Conservation (phyloP, 2,113 vertebrate genomes). For the Butorides virescens region DNA sequence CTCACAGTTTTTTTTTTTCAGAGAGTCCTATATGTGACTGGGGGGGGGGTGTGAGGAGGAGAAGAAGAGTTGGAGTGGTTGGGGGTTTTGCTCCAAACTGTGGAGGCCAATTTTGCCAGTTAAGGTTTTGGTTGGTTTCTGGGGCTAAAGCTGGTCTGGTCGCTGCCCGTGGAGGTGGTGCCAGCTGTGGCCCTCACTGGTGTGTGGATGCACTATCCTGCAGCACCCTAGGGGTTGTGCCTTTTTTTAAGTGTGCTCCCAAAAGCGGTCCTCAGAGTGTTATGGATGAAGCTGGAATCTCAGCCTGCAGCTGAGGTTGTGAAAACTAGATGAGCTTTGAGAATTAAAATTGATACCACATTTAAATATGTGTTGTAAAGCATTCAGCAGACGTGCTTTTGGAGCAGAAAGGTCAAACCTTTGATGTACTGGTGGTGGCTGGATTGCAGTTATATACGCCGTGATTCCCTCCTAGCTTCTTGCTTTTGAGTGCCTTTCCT, state of each 20-base stretch:
- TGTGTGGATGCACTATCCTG: neutral
- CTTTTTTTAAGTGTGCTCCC: neutral
- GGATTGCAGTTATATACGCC: neutral
- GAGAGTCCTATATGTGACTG: fast-evolving
- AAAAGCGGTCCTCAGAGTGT: neutral
- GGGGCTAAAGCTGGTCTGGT: neutral
- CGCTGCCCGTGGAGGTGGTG: neutral
- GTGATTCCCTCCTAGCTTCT: neutral
- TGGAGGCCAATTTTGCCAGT: neutral
- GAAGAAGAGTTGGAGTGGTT: neutral
- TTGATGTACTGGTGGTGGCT: neutral
- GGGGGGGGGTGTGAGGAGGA: neutral
- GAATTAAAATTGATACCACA: neutral
- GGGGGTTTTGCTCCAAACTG: neutral
- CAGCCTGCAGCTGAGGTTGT: neutral
- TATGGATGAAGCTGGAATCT: neutral
- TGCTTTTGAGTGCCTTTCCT: neutral
- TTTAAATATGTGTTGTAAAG: neutral
- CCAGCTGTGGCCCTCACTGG: neutral
- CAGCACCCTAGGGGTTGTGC: neutral
- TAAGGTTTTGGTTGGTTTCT: neutral
- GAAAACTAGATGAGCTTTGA: neutral
- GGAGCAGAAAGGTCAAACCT: neutral
- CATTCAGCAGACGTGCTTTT: neutral
- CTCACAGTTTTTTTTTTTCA: neutral